Evolutionary conservation across 92 coral and sea anemone genomes (phyloP).

Genomic region (Palythoa grandiflora): DNA sequence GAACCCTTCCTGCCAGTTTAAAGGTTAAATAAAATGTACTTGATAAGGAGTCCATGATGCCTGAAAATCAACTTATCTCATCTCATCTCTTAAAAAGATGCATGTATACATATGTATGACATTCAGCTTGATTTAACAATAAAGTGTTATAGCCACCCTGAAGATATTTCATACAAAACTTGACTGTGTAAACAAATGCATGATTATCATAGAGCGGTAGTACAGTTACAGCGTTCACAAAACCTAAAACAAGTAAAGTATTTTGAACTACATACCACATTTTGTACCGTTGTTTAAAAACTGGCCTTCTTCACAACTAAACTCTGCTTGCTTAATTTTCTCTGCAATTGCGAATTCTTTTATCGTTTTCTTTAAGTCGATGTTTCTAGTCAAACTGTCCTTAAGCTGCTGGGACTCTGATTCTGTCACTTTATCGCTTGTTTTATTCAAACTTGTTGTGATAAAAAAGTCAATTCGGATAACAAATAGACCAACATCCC

Average conservation of each 20-base stretch:
- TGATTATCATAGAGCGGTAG: too few relatives aligned
- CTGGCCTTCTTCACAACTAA: slow-evolving; percentile 13
- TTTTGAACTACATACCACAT: not conserved
- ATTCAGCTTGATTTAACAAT: too few relatives aligned
- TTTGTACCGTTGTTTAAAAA: not conserved
- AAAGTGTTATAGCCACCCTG: too few relatives aligned
- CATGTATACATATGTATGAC: too few relatives aligned
- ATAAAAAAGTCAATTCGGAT: not conserved
- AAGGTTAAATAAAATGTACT: too few relatives aligned
- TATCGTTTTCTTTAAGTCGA: not conserved
- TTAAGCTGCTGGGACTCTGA: not conserved
- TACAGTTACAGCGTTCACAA: not conserved
- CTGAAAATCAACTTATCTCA: too few relatives aligned
- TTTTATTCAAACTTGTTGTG: not conserved
- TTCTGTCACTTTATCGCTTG: not conserved
- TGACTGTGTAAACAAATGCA: too few relatives aligned
- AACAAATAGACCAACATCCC: not conserved
- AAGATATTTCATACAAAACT: too few relatives aligned
- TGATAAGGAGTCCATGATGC: too few relatives aligned
- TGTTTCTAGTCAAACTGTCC: not conserved
- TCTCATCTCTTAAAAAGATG: too few relatives aligned
- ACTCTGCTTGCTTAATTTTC: not conserved
- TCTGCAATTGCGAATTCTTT: not conserved
- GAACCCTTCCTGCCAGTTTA: too few relatives aligned
- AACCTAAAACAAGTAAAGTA: not conserved